Conservation (phyloP, 2,113 vertebrate species). For the Neogobius melanostomus region DNA sequence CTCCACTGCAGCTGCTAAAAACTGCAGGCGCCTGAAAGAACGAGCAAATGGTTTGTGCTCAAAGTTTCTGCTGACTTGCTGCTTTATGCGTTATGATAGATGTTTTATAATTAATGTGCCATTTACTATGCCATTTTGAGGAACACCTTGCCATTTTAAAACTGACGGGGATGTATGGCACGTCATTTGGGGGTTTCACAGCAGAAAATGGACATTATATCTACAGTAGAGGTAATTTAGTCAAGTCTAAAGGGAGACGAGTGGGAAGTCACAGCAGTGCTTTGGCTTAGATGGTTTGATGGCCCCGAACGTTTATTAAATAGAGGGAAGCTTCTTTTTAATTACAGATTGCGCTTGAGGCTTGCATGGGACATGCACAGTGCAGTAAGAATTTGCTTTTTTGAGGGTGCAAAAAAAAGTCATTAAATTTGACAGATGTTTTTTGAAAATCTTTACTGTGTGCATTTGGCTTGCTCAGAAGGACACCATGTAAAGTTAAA, state of each 20-base stretch:
- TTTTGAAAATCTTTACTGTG: neutral
- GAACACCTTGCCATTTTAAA: neutral
- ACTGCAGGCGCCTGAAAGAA: neutral
- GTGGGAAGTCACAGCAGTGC: conserved; percentile 11
- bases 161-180: neutral
- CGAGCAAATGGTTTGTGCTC: neutral
- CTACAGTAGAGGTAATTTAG: neutral
- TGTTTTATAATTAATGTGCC: neutral
- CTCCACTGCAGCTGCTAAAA: conserved; percentile 3
- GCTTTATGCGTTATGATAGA: neutral
- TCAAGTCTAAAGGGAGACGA: conserved; percentile 10
- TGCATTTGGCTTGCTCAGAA: neutral
- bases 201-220: neutral
- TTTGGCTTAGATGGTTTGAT: conserved; percentile 16
- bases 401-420: conserved; percentile 20
- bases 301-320: conserved; percentile 15
- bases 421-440: conserved; percentile 6
- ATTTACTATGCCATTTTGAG: neutral
- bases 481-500: neutral
- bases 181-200: neutral
- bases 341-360: conserved; percentile 37
- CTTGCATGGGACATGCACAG: conserved; percentile 10
- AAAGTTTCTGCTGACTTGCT: conserved; percentile 3
- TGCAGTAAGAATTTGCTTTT: conserved; percentile 16
- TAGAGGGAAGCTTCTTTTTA: conserved; percentile 14